These are phyloP conservation scores for Drosophila macrospina DNA, from an alignment of 2,888 invertebrate genomes.

Conservation along the genomic window DNA sequence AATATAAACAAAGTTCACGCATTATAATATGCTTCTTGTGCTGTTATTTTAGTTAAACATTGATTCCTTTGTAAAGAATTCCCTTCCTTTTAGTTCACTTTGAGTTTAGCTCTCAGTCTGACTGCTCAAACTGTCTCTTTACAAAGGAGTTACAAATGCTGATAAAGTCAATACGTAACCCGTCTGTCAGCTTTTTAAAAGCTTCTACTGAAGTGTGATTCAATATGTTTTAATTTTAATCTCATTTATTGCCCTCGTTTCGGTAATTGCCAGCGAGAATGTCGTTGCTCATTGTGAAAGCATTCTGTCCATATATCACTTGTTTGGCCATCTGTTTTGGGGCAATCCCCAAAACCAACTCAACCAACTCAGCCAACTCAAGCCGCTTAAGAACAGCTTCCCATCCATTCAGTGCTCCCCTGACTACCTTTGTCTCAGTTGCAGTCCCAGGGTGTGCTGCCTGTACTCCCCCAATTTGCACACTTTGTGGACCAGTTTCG, in stretches of 20 bases:
- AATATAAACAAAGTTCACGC: too few relatives aligned
- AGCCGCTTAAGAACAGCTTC: conserved; percentile 52
- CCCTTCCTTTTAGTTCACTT: too few relatives aligned
- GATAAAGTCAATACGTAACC: conserved; percentile 4
- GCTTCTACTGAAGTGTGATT: conserved; percentile 17
- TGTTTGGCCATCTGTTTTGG: conserved; percentile 48
- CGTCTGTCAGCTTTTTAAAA: conserved; percentile 1
- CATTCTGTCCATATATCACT: conserved; percentile 53
- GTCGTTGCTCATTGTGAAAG: conserved; percentile 42
- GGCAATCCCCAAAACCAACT: conserved; percentile 35
- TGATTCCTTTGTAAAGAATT: too few relatives aligned
- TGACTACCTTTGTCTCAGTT: conserved; percentile 35
- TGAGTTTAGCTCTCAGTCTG: background rate
- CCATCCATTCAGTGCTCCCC: conserved; percentile 10
- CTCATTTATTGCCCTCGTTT: conserved; percentile 45
- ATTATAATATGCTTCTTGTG: too few relatives aligned
- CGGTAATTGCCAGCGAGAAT: conserved; percentile 44
- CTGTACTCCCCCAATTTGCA: conserved; percentile 3
- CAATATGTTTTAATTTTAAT: conserved; percentile 44
- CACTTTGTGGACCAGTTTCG: conserved; percentile 47
- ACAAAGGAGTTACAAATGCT: background rate
- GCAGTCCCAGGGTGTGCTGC: background rate
- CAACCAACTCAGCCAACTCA: conserved; percentile 19
- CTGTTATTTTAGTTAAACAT: too few relatives aligned
- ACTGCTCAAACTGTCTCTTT: background rate